phyloP scores from a whole-genome alignment of 2,113 vertebrate species.

The Sinocyclocheilus grahami region DNA sequence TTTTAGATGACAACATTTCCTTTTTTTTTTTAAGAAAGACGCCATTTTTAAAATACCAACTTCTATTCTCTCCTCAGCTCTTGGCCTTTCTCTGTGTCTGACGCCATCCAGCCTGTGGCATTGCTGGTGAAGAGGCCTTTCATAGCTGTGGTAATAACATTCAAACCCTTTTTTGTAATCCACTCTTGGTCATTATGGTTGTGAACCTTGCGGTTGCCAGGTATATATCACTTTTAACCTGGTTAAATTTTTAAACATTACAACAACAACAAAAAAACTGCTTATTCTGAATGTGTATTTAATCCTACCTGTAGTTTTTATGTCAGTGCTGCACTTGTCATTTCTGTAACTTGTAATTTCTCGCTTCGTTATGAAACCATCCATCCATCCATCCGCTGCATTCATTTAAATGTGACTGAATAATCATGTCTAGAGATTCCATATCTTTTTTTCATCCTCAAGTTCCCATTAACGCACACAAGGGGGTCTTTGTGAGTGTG shows the following conservation, averaged over 20 bases:
- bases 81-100: slow-evolving; percentile 91
- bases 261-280: too few species aligned
- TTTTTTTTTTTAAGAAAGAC: neutral
- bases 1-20: neutral
- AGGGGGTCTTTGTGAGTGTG: slow-evolving; percentile 36
- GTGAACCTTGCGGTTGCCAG: neutral
- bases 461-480: slow-evolving; percentile 11
- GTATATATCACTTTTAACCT: neutral
- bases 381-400: too few species aligned
- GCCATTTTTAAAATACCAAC: neutral
- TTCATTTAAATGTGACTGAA: neutral
- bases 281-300: neutral
- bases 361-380: neutral
- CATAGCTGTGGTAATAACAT: slow-evolving; percentile 85
- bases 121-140: slow-evolving; percentile 88
- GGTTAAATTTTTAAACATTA: neutral
- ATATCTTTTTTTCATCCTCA: neutral
- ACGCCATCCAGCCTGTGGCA: slow-evolving; percentile 88
- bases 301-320: neutral
- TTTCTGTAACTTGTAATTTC: neutral
- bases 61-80: slow-evolving; percentile 75
- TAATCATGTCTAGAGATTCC: neutral
- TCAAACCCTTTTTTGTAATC: neutral
- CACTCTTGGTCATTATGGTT: neutral
- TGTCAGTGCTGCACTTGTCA: neutral